Conservation (phyloP, 2,113 vertebrate species). For the Chaetodon trifascialis region DNA sequence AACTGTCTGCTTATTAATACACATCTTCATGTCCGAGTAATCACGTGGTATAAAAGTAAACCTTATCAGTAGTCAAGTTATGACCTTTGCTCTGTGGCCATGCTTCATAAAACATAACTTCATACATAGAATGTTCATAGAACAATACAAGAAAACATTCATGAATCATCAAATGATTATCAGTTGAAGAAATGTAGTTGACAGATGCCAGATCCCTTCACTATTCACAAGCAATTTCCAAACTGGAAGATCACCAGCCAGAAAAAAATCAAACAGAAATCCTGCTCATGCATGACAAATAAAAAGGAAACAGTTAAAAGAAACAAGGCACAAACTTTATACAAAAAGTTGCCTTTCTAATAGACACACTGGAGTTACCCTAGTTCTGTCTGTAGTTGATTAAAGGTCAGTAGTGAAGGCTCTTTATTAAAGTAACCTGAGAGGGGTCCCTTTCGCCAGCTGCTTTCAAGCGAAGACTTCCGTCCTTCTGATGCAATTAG, state of each 20-base stretch:
- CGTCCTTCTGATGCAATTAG: constrained; percentile 50
- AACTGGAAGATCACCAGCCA: constrained; percentile 19
- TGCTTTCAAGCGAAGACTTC: constrained; percentile 46
- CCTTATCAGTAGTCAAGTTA: constrained; percentile 1
- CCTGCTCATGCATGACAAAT: constrained; percentile 34
- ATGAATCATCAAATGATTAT: constrained; percentile 21
- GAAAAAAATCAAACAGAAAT: constrained; percentile 19
- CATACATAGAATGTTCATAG: constrained; percentile 20
- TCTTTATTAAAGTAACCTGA: constrained; percentile 77
- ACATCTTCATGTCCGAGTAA: not conserved
- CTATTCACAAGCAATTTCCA: not conserved
- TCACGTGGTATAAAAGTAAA: constrained; percentile 4
- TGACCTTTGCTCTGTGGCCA: constrained; percentile 29
- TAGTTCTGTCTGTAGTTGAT: constrained; percentile 59
- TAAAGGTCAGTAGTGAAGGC: constrained; percentile 69
- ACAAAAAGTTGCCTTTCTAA: constrained; percentile 52
- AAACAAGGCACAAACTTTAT: constrained; percentile 71
- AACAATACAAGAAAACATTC: constrained; percentile 46
- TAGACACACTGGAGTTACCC: constrained; percentile 33
- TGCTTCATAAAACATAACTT: constrained; percentile 32
- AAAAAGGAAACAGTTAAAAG: constrained; percentile 46
- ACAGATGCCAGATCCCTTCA: constrained; percentile 2
- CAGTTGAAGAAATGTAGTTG: not conserved
- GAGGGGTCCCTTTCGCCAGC: constrained; percentile 61
- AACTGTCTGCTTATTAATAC: not conserved